Evolutionary conservation across 2,113 vertebrate species (phyloP).

Genomic region (Camelus bactrianus): DNA sequence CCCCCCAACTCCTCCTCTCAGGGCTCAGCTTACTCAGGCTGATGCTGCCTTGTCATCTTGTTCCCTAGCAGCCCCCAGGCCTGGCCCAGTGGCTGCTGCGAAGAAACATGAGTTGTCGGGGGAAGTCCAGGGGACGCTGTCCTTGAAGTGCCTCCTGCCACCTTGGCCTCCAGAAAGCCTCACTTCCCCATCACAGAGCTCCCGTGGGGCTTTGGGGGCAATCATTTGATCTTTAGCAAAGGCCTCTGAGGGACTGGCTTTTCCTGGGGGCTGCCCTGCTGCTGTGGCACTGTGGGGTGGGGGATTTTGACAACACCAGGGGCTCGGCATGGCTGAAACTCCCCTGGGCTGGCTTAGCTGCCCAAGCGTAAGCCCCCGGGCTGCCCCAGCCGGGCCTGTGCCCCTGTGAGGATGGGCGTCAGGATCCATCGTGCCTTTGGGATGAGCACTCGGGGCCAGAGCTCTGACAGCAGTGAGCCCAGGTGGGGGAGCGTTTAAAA

Average conservation of each 20-base stretch:
- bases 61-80: not conserved
- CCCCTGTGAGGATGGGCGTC: not conserved
- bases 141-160: not conserved
- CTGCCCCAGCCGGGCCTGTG: not conserved
- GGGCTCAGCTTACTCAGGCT: not conserved
- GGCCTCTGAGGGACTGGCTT: conserved; percentile 25
- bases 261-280: conserved; percentile 69
- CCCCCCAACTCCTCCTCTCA: not conserved
- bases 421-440: not conserved
- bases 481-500: not conserved
- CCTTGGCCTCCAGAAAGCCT: not conserved
- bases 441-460: not conserved
- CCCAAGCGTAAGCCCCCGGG: not conserved
- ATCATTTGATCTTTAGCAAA: conserved; percentile 43
- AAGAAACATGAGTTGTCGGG: not conserved
- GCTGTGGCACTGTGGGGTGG: not conserved
- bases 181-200: conserved; percentile 36
- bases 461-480: not conserved
- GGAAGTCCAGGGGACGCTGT: conserved; percentile 49
- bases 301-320: not conserved
- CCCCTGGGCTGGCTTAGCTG: rapidly evolving
- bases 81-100: not conserved
- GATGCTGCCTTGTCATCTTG: not conserved
- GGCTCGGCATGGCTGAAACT: not conserved
- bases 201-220: not conserved